Percentiles rank a stretch among this genome's conserved stretches.
phyloP scores from a whole-genome alignment of 1,140 invertebrate species.

The Ephestia elutella region DNA sequence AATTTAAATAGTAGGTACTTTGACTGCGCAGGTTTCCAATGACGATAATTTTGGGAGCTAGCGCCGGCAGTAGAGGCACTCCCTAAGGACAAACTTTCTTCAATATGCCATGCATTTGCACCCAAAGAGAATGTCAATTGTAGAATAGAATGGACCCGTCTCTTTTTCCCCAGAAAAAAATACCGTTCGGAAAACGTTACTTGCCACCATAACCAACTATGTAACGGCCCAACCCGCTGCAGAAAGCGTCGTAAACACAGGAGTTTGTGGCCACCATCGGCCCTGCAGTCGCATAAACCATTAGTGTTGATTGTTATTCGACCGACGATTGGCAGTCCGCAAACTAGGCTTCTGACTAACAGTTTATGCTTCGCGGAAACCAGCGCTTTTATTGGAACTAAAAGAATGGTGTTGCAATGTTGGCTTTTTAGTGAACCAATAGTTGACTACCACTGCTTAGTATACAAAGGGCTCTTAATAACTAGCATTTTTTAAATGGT shows the following conservation, averaged over 20 bases:
- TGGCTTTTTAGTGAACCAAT: background rate
- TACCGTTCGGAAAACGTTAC: background rate
- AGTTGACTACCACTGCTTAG: background rate
- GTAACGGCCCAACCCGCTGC: background rate
- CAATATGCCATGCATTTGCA: too few relatives aligned
- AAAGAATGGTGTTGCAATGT: background rate
- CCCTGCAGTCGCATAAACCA: background rate
- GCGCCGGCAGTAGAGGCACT: too few relatives aligned
- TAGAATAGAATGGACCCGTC: too few relatives aligned
- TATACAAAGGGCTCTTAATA: too few relatives aligned
- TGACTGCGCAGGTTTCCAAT: too few relatives aligned
- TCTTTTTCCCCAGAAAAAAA: background rate
- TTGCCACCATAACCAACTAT: background rate
- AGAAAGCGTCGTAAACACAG: background rate
- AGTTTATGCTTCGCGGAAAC: background rate
- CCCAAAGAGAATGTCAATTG: too few relatives aligned
- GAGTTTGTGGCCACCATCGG: background rate
- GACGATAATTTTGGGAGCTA: too few relatives aligned
- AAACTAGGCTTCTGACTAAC: background rate
- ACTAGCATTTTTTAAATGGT: too few relatives aligned
- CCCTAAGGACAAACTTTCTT: too few relatives aligned
- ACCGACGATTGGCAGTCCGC: background rate
- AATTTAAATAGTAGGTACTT: too few relatives aligned
- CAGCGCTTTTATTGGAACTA: background rate
- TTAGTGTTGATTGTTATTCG: slow-evolving; percentile 5